Evolutionary conservation across 2,113 vertebrate species (phyloP).

Genomic region (Noctilio leporinus): DNA sequence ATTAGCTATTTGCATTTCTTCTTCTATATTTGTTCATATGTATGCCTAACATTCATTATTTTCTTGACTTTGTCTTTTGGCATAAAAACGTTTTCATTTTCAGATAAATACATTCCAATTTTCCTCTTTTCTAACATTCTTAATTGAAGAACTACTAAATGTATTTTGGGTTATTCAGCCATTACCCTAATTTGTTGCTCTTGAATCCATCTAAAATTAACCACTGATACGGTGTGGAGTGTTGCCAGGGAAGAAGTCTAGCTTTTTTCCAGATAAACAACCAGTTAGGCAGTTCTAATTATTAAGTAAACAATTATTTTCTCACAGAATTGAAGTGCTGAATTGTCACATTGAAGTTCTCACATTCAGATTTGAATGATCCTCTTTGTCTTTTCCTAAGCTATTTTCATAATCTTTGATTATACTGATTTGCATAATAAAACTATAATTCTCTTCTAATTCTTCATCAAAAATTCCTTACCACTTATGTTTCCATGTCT

Average conservation of each 20-base stretch:
- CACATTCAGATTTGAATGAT: neutral
- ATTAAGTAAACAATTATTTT: neutral
- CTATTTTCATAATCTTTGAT: neutral
- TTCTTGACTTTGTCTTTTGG: neutral
- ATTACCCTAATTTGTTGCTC: neutral
- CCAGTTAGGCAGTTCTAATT: neutral
- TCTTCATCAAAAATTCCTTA: neutral
- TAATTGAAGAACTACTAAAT: neutral
- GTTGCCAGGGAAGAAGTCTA: neutral
- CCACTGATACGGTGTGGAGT: neutral
- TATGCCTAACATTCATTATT: neutral
- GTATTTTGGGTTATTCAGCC: neutral
- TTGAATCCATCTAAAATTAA: neutral
- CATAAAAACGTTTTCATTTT: neutral
- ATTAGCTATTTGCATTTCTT: neutral
- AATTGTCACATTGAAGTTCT: neutral
- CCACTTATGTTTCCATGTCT: neutral
- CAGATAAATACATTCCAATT: neutral
- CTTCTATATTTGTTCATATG: neutral
- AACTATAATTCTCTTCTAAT: neutral
- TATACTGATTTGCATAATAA: neutral
- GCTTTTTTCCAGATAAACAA: neutral
- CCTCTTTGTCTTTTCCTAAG: neutral
- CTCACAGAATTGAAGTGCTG: neutral
- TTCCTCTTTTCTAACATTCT: neutral